These are phyloP conservation scores for Machimus rusticus DNA, from an alignment of 2,888 invertebrate species.

Conservation along the genomic window DNA sequence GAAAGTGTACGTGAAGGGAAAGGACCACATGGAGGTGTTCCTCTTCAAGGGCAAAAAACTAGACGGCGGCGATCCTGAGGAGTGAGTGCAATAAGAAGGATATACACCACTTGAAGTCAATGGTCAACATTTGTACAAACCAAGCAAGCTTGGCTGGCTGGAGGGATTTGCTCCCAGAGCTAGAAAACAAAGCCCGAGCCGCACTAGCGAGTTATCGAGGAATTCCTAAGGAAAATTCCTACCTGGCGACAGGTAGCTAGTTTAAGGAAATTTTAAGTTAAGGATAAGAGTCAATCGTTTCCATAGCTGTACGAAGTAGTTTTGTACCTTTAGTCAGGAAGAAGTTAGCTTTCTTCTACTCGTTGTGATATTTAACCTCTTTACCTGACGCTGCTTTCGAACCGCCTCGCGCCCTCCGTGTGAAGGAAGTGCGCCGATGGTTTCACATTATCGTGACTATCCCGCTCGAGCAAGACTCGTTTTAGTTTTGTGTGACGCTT, in stretches of 20 bases:
- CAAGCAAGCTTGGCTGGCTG: neutral
- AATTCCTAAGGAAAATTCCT: neutral
- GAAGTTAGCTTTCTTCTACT: neutral
- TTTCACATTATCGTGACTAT: neutral
- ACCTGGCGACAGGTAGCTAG: neutral
- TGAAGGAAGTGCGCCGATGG: neutral
- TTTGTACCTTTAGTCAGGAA: slow-evolving; percentile 16
- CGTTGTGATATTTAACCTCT: slow-evolving; percentile 26
- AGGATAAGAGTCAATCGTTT: neutral
- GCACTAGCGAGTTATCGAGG: neutral
- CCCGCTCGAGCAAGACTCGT: neutral
- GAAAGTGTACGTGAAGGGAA: slow-evolving; percentile 94
- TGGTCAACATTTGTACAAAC: neutral
- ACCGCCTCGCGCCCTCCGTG: neutral
- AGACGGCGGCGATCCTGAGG: slow-evolving; percentile 30
- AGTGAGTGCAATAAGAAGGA: neutral
- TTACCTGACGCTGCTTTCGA: neutral
- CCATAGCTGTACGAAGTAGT: slow-evolving; percentile 3
- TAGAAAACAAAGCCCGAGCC: neutral
- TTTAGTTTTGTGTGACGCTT: neutral
- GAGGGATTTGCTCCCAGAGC: neutral
- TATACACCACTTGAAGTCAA: neutral
- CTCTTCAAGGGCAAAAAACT: slow-evolving; percentile 64
- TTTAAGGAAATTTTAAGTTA: neutral
- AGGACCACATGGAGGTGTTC: slow-evolving; percentile 93